These are phyloP conservation scores for Parazoanthus darwini DNA, from an alignment of 92 coral and sea anemone genomes.

Conservation along the genomic window DNA sequence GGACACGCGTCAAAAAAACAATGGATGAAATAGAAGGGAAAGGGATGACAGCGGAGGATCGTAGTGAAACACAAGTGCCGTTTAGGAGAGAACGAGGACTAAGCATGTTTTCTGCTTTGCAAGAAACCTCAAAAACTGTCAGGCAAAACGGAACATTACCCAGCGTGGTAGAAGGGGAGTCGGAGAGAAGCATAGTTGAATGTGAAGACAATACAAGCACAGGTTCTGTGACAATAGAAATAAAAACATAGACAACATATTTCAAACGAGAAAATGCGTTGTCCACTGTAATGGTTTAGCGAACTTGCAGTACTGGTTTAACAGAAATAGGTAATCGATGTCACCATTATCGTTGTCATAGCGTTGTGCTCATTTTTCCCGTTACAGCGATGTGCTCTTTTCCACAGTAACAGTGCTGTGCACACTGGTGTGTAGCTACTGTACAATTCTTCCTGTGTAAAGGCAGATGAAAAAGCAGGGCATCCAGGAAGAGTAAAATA, in stretches of 20 bases:
- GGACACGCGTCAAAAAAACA: constrained; percentile 51
- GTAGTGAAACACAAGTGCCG: neutral
- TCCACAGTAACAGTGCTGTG: too few species aligned
- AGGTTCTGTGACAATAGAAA: neutral
- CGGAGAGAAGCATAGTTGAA: neutral
- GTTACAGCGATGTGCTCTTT: too few species aligned
- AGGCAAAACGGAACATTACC: neutral
- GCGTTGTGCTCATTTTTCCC: too few species aligned
- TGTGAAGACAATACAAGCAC: neutral
- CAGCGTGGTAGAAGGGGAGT: neutral
- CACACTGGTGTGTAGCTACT: too few species aligned
- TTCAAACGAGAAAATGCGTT: neutral
- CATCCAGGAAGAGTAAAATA: too few species aligned
- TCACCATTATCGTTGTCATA: too few species aligned
- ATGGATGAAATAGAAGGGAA: constrained; percentile 23
- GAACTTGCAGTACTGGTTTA: too few species aligned
- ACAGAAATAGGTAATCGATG: too few species aligned
- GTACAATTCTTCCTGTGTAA: too few species aligned
- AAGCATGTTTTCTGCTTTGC: constrained; percentile 67
- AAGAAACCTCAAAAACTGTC: constrained; percentile 15
- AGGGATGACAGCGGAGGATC: neutral
- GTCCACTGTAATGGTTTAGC: neutral
- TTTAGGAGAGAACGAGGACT: constrained; percentile 41
- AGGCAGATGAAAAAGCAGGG: too few species aligned
- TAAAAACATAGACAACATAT: neutral